Evolutionary conservation across 2,113 vertebrate genomes (phyloP).

Genomic region (Aspidoscelis tigris): DNA sequence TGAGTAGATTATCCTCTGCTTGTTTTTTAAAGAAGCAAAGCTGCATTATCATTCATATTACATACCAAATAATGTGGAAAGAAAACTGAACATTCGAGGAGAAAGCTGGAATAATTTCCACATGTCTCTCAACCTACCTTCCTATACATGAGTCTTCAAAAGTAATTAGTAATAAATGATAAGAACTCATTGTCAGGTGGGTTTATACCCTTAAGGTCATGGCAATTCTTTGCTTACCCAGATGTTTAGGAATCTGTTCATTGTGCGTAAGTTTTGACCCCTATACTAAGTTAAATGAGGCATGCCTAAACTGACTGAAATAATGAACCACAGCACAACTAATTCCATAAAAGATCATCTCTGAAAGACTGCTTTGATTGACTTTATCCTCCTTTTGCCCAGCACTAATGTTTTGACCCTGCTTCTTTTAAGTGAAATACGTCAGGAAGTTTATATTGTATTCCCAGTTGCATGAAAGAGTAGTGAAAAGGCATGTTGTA

Average conservation of each 20-base stretch:
- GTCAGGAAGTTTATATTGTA: not conserved
- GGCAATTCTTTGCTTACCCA: not conserved
- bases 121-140: not conserved
- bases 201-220: accelerated
- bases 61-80: no score
- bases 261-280: not conserved
- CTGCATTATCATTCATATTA: not conserved
- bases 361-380: not conserved
- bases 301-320: not conserved
- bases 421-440: conserved; percentile 37
- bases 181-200: not conserved
- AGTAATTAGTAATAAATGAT: not conserved
- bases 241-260: not conserved
- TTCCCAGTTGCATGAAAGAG: conserved; percentile 5
- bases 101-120: not conserved
- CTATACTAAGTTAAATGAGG: not conserved
- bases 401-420: conserved; percentile 7
- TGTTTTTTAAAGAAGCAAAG: not conserved
- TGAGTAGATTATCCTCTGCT: no score
- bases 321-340: not conserved
- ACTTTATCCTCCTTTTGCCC: not conserved
- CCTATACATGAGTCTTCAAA: no score
- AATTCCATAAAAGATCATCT: not conserved
- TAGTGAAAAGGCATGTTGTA: not conserved
- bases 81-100: not conserved